Percentiles rank a stretch among this genome's conserved stretches.
These are phyloP conservation scores for Volucella inanis DNA, from an alignment of 2,888 invertebrate species.

Conservation along the genomic window DNA sequence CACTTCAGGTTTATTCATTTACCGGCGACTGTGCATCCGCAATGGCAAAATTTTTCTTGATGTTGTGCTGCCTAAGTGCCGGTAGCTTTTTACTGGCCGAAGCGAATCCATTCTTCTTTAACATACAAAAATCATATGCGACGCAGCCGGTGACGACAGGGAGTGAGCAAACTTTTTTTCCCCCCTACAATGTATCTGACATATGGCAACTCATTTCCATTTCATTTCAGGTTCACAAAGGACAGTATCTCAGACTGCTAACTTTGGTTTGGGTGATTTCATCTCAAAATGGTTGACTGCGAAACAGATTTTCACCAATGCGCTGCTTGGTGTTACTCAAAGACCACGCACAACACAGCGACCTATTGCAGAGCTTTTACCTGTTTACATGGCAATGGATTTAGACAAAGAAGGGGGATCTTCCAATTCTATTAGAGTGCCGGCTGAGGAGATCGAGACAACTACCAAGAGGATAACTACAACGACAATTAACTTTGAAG, in stretches of 20 bases:
- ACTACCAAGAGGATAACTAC: conserved; percentile 1
- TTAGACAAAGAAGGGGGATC: conserved; percentile 27
- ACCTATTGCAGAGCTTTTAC: conserved; percentile 43
- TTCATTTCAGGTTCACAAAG: conserved; percentile 19
- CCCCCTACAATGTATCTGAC: not conserved
- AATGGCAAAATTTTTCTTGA: conserved; percentile 56
- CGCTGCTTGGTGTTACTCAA: conserved; percentile 9
- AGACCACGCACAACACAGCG: conserved; percentile 50
- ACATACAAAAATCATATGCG: conserved; percentile 34
- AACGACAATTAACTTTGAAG: conserved; percentile 16
- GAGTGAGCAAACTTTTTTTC: conserved; percentile 33
- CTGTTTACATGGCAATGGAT: conserved; percentile 21
- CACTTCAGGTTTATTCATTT: conserved; percentile 70
- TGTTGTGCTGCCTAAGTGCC: conserved; percentile 50
- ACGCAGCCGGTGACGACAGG: conserved; percentile 29
- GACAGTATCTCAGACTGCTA: not conserved
- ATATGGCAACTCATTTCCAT: not conserved
- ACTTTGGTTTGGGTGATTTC: conserved; percentile 21
- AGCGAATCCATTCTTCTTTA: conserved; percentile 62
- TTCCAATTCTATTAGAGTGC: not conserved
- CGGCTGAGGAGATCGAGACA: conserved; percentile 30
- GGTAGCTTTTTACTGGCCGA: conserved; percentile 41
- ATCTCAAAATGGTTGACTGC: conserved; percentile 45
- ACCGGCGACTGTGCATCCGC: conserved; percentile 54
- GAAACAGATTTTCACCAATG: conserved; percentile 9